Conservation (phyloP, 2,888 invertebrate species). For the Megastigmus dorsalis region DNA sequence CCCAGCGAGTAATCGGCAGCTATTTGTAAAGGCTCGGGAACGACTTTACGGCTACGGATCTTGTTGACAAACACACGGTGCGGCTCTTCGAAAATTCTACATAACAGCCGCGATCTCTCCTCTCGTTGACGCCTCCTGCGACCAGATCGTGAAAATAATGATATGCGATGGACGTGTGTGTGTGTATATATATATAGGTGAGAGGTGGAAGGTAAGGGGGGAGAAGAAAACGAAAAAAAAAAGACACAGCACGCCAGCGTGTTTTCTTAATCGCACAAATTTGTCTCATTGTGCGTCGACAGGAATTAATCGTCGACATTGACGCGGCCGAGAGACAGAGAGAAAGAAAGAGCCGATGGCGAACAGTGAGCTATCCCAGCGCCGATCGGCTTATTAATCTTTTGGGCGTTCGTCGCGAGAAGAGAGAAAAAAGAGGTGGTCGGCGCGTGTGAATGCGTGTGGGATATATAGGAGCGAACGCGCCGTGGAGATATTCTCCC, state of each 20-base stretch:
- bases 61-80: neutral
- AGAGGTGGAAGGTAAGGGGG: too few species aligned
- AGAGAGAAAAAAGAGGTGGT: neutral
- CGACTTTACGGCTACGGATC: neutral
- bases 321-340: neutral
- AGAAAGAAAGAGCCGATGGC: too few species aligned
- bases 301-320: constrained; percentile 7
- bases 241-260: neutral
- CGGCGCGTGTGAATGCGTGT: neutral
- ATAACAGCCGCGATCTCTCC: too few species aligned
- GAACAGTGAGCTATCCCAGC: too few species aligned
- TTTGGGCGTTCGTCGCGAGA: neutral
- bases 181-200: too few species aligned
- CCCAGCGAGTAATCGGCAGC: constrained; percentile 3
- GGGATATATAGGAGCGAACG: neutral
- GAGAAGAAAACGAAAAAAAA: neutral
- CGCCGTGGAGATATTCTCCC: neutral
- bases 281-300: constrained; percentile 14
- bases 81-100: too few species aligned
- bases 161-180: too few species aligned
- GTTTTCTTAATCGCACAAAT: constrained; percentile 23
- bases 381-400: constrained; percentile 10
- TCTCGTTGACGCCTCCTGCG: too few species aligned
- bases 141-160: neutral
- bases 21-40: neutral